Conservation (phyloP, 2,113 vertebrate species). For the Notiomystis cincta region DNA sequence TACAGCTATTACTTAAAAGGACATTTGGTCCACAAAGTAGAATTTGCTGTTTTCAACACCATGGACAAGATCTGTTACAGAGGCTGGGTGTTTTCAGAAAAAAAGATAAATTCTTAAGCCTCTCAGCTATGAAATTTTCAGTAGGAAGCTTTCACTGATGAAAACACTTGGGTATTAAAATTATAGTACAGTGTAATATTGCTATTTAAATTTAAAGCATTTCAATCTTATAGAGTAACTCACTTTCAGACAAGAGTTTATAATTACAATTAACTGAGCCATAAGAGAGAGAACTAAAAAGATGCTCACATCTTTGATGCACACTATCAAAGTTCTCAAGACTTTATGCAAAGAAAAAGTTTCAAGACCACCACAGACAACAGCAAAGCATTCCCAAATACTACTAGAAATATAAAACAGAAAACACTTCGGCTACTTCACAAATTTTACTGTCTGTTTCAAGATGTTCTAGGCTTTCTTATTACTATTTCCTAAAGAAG, state of each 20-base stretch:
- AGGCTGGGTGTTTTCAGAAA: background rate
- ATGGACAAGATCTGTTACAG: background rate
- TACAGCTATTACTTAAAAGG: background rate
- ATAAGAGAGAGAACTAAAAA: background rate
- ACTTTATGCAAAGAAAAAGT: background rate
- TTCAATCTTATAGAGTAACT: background rate
- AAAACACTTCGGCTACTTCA: background rate
- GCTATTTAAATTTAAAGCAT: background rate
- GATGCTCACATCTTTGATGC: background rate
- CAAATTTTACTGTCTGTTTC: background rate
- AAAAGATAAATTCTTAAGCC: background rate
- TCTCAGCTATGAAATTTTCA: background rate
- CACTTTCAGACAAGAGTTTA: background rate
- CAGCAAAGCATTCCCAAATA: background rate
- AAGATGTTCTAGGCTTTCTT: background rate
- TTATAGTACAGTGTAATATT: background rate
- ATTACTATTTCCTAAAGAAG: background rate
- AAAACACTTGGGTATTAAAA: background rate
- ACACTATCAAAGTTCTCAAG: background rate
- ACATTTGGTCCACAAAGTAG: background rate
- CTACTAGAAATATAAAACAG: background rate
- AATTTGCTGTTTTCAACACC: background rate
- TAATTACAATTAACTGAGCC: background rate
- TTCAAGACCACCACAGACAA: background rate
- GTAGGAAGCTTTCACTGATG: background rate